These are phyloP conservation scores for Coluber constrictor DNA, from an alignment of 2,797 vertebrate species.

Conservation along the genomic window DNA sequence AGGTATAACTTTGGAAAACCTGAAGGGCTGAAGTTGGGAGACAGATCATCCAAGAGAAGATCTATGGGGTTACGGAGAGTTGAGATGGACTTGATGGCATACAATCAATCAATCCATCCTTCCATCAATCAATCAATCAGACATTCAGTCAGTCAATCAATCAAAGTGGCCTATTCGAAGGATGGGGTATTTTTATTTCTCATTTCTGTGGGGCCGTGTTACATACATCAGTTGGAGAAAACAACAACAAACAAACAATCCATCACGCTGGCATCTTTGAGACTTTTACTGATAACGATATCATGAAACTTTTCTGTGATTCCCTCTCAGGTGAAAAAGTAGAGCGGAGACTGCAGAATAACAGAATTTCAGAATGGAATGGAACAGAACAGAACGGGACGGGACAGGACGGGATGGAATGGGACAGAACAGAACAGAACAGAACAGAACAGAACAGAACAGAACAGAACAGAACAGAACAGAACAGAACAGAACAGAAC, in stretches of 20 bases:
- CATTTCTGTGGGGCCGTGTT: neutral
- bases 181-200: neutral
- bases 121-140: neutral
- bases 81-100: neutral
- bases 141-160: neutral
- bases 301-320: neutral
- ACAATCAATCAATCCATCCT: neutral
- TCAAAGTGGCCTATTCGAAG: neutral
- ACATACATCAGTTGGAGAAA: neutral
- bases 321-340: neutral
- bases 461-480: too few species aligned
- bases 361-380: neutral
- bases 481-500: too few species aligned
- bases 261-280: neutral
- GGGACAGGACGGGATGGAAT: too few species aligned
- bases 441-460: too few species aligned
- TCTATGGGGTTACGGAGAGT: neutral
- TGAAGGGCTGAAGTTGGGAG: neutral
- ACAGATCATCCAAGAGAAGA: neutral
- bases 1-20: neutral
- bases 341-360: neutral
- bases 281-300: neutral
- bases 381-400: too few species aligned
- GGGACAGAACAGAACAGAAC: rapidly evolving
- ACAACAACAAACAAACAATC: neutral